These are phyloP conservation scores for Onychostoma macrolepis DNA, from an alignment of 2,113 vertebrate genomes.

Conservation along the genomic window DNA sequence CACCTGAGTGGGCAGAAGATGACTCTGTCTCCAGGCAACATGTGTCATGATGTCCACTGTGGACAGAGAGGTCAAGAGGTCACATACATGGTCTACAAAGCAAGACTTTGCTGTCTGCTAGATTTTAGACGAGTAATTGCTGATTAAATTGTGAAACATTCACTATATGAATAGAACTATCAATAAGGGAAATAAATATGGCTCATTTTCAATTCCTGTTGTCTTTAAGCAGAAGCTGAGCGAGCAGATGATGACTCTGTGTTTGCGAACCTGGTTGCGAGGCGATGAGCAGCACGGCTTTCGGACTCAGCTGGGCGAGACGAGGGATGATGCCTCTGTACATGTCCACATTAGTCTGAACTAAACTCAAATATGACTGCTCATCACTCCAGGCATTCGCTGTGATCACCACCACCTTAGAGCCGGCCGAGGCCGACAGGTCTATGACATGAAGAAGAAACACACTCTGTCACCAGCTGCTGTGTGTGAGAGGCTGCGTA, in stretches of 20 bases:
- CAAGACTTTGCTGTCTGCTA: not conserved
- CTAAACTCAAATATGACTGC: constrained; percentile 86
- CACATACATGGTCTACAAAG: not conserved
- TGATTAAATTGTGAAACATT: not conserved
- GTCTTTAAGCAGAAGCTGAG: not conserved
- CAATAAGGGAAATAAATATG: not conserved
- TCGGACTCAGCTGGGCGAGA: constrained; percentile 82
- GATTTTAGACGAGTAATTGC: not conserved
- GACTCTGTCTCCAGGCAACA: constrained; percentile 91
- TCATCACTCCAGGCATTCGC: constrained; percentile 87
- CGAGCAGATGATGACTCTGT: not conserved
- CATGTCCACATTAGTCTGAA: constrained; percentile 93
- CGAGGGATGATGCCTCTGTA: constrained; percentile 84
- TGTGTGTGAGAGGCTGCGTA: not conserved
- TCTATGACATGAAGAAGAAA: constrained; percentile 70
- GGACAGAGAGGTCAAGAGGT: constrained; percentile 2
- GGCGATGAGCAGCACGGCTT: constrained; percentile 83
- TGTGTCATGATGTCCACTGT: constrained; percentile 95
- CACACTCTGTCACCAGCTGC: not conserved
- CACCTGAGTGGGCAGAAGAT: constrained; percentile 83
- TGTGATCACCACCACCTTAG: constrained; percentile 88
- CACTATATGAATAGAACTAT: not conserved
- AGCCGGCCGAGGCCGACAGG: constrained; percentile 83
- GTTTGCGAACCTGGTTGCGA: constrained; percentile 83
- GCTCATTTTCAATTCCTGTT: not conserved